phyloP scores from a whole-genome alignment of 2,888 invertebrate species.

The Scelioninae gen. 1 region DNA sequence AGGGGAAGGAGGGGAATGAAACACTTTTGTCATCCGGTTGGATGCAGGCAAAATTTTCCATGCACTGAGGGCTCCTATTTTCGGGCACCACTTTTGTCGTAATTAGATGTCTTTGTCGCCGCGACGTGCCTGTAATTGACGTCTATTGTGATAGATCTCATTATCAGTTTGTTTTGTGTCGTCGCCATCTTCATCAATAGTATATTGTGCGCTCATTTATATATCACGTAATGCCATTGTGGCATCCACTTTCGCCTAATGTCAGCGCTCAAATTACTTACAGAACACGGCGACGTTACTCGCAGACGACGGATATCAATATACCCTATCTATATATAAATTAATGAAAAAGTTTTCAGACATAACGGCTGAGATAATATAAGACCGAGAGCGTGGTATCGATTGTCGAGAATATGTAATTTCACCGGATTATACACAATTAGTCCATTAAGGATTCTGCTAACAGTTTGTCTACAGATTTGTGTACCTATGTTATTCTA shows the following conservation, averaged over 20 bases:
- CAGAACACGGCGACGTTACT: constrained; percentile 29
- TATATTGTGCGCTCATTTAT: constrained; percentile 66
- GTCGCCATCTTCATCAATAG: constrained; percentile 61
- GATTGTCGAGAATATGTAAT: constrained; percentile 31
- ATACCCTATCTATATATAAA: constrained; percentile 34
- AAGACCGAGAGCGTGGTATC: not conserved
- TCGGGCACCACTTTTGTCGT: constrained; percentile 58
- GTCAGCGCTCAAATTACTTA: constrained; percentile 56
- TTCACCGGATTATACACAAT: constrained; percentile 32
- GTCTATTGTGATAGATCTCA: constrained; percentile 66
- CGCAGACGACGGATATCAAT: constrained; percentile 45
- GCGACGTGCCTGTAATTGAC: constrained; percentile 67
- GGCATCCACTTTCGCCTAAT: constrained; percentile 59
- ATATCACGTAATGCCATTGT: constrained; percentile 60
- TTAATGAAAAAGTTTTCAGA: constrained; percentile 32
- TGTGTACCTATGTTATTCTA: no score
- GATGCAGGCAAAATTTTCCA: constrained; percentile 43
- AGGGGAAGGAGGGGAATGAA: no score
- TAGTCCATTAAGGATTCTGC: constrained; percentile 13
- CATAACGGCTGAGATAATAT: constrained; percentile 21
- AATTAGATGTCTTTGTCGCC: constrained; percentile 70
- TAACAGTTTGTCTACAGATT: not conserved
- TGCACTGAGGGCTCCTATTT: constrained; percentile 44
- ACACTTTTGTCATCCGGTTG: constrained; percentile 35
- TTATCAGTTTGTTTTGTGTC: constrained; percentile 70